Percentiles rank a stretch among this genome's conserved stretches.
Conservation (phyloP, 2,888 invertebrate genomes). For the Perdita meconis region DNA sequence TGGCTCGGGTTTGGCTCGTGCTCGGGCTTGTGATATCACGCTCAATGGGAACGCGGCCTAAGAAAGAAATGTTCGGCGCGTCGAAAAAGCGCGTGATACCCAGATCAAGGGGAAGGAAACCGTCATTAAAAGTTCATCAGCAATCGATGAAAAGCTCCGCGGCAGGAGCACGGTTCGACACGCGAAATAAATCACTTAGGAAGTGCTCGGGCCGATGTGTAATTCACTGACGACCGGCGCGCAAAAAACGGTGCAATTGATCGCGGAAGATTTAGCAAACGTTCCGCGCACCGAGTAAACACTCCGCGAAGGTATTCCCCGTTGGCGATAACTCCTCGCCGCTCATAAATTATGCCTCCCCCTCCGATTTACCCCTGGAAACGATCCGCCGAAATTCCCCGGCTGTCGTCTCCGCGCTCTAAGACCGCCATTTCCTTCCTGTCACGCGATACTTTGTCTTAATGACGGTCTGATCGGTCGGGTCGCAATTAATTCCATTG, state of each 20-base stretch:
- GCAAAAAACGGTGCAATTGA: conserved; percentile 43
- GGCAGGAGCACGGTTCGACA: conserved; percentile 45
- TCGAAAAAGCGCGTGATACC: neutral
- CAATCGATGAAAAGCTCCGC: conserved; percentile 28
- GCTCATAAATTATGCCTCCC: conserved; percentile 47
- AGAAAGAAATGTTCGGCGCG: too few species aligned
- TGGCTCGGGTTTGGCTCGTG: too few species aligned
- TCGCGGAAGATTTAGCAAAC: conserved; percentile 59
- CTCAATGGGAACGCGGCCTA: too few species aligned
- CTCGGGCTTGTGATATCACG: too few species aligned
- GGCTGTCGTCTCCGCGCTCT: conserved; percentile 8
- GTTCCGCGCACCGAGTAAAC: conserved; percentile 41
- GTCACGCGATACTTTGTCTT: conserved; percentile 35
- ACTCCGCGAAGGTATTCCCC: conserved; percentile 35
- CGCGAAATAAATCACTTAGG: conserved; percentile 55
- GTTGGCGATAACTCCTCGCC: conserved; percentile 37
- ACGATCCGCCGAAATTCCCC: conserved; percentile 42
- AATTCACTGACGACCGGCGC: conserved; percentile 43
- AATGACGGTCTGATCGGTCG: conserved; percentile 63
- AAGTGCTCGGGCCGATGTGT: conserved; percentile 30
- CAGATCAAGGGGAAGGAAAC: neutral
- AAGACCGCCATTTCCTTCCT: conserved; percentile 39
- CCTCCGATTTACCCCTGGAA: conserved; percentile 49
- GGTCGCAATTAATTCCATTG: conserved; percentile 65
- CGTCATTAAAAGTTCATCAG: conserved; percentile 53